These are phyloP conservation scores for Sorex fumeus DNA, from an alignment of 2,113 vertebrate genomes.

Conservation along the genomic window DNA sequence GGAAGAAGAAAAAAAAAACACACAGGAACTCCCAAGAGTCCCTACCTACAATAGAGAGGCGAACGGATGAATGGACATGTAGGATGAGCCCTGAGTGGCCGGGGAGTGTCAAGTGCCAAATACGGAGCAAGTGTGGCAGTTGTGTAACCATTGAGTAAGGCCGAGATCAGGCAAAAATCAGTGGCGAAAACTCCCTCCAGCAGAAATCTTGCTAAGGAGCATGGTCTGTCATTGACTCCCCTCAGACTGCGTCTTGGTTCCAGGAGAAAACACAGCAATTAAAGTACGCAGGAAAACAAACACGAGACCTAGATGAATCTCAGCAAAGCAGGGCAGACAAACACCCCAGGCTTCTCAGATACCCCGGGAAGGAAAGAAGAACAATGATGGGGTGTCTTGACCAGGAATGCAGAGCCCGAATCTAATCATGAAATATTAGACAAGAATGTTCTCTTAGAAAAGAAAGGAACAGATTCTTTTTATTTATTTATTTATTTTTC, in stretches of 20 bases:
- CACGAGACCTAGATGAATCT: neutral
- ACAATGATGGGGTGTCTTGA: neutral
- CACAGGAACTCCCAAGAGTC: neutral
- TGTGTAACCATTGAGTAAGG: neutral
- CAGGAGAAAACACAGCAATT: neutral
- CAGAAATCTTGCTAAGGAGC: neutral
- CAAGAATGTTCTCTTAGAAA: neutral
- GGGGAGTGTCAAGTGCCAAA: neutral
- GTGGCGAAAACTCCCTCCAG: neutral
- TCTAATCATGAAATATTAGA: slow-evolving; percentile 46
- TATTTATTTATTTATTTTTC: too few relatives aligned
- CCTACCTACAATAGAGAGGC: neutral
- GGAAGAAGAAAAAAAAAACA: neutral
- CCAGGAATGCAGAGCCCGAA: neutral
- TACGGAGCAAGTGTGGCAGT: neutral
- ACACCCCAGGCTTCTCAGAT: neutral
- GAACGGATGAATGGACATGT: neutral
- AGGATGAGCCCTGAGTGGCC: neutral
- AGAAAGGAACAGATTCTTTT: neutral
- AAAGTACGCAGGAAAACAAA: neutral
- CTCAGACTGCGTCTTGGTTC: neutral
- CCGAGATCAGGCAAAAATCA: neutral
- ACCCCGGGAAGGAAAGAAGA: neutral
- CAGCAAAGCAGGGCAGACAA: neutral
- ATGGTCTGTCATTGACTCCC: neutral